Evolutionary conservation across 1,140 invertebrate species (phyloP), one percentile per base, ranked within the genome.

Genomic region (Ephestia elutella): DNA sequence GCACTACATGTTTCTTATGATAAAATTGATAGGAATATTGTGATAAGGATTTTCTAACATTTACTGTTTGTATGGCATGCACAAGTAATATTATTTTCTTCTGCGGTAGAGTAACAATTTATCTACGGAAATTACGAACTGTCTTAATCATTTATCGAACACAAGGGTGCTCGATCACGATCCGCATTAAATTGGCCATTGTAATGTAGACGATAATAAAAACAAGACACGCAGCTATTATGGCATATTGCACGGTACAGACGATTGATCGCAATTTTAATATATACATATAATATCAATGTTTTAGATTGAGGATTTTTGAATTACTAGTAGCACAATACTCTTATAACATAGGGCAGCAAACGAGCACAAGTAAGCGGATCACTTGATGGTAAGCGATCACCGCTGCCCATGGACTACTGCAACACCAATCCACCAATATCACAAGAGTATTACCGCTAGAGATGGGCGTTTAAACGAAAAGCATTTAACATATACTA

Each of bases 251-350:
- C 38, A 44, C 13, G 38, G 2, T 15, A 30, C 51, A 20, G 19
- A 25, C 51, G n/a, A 54, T 54, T 19, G 21, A 54, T 28, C 0
- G 20, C 25, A 30, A 30, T 28, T 54, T 54, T 21, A 54, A 54
- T 51, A n/a, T 20, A 18, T 11, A n/a, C n/a, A n/a, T 38, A 2
- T n/a, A 44, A 32, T 32, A 11, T 28, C 8, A 32, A 32, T 11
- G 30, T 32, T 32, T 32, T 10, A 5, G 7, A 32, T 32, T 1
- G 7, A 10, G 9, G 30, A 10, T 10, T 32, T 13, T 5, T 35
- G 3, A 35, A 35, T 35, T 35, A 35, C 32, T 35, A n/a, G n/a
- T n/a, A n/a, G n/a, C n/a, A n/a, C n/a, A n/a, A n/a, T n/a, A n/a
- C n/a, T n/a, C n/a, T n/a, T n/a, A n/a, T n/a, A n/a, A n/a, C n/a